Base-by-base conservation (phyloP, 2,797 vertebrate genomes). In the Molossus molossus region DNA sequence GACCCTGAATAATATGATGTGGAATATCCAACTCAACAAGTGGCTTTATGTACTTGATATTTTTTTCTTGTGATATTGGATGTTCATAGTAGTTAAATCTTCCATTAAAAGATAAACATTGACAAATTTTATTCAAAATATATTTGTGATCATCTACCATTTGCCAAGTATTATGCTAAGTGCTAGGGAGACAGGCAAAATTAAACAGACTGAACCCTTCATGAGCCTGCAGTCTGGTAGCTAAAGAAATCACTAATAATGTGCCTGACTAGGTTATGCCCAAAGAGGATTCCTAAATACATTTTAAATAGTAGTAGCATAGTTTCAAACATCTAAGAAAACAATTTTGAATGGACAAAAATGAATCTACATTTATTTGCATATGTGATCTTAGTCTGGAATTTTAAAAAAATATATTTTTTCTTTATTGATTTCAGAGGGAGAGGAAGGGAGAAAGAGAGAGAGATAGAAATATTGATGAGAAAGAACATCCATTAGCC, bases 311-410 rank as follows among this genome's bases (percentile, higher is more conserved):
- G 37, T 15, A 62, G 25, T 33, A 64, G 3, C 21, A 45, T 69
- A 80, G 33, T 12, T 65, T 14, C 50, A 79, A 69, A 50, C 7
- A 29, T 89, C 33, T 88, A 40, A 37, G 6, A 72, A 48, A 25
- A n/a, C 3, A 55, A 40, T 58, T 94, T 79, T 62, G 5, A 83
- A 84, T 40, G 4, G 10, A 20, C 7, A 85, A 79, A 85, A 79
- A 37, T 76, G 15, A 90, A 70, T 75, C 29, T 85, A 48, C 25
- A 25, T 92, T 62, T 92, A 88, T 88, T 88, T 77, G 3, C 48
- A 69, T 81, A 72, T 60, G 1, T 91, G 67, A 40, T 81, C 20
- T 76, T 86, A 40, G 6, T 25, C 25, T 88, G 37, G 1, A 65
- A 33, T 33, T 33, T 33, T 33, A 33, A 33, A 33, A 33, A 33